These are phyloP conservation scores for Xestoiulus laeticollis DNA, from an alignment of 2,888 invertebrate genomes.

Conservation along the genomic window DNA sequence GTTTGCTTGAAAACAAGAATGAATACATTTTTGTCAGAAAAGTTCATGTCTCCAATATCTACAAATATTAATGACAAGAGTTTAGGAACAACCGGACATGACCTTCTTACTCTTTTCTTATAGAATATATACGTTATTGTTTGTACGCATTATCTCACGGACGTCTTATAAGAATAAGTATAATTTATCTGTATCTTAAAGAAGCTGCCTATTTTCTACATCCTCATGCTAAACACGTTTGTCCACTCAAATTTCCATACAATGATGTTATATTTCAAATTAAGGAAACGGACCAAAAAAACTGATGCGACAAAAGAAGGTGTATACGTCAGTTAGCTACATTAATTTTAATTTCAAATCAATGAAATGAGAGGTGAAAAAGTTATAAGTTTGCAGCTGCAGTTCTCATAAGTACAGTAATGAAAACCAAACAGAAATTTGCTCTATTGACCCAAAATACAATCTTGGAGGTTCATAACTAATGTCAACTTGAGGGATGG, in stretches of 20 bases:
- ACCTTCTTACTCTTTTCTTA: neutral
- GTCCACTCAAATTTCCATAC: neutral
- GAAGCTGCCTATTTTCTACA: slow-evolving; percentile 10
- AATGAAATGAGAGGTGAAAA: neutral
- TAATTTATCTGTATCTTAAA: neutral
- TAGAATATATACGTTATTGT: neutral
- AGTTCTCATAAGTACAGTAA: neutral
- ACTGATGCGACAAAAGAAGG: neutral
- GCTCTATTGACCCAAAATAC: neutral
- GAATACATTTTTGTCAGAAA: too few relatives aligned
- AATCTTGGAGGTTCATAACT: neutral
- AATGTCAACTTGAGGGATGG: neutral
- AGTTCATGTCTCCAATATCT: too few relatives aligned
- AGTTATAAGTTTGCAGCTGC: neutral
- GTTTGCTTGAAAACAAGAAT: too few relatives aligned
- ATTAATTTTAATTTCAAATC: slow-evolving; percentile 5
- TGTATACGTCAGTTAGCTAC: neutral
- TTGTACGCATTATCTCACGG: too few relatives aligned
- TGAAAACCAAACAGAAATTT: neutral
- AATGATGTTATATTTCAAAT: neutral
- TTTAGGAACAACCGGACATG: neutral
- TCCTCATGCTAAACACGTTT: slow-evolving; percentile 7
- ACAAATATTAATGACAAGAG: too few relatives aligned
- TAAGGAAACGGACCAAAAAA: slow-evolving; percentile 1
- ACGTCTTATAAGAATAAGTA: too few relatives aligned